Percentiles rank a stretch among this genome's conserved stretches.
Conservation (phyloP, 2,113 vertebrate species). For the Vidua chalybeata region DNA sequence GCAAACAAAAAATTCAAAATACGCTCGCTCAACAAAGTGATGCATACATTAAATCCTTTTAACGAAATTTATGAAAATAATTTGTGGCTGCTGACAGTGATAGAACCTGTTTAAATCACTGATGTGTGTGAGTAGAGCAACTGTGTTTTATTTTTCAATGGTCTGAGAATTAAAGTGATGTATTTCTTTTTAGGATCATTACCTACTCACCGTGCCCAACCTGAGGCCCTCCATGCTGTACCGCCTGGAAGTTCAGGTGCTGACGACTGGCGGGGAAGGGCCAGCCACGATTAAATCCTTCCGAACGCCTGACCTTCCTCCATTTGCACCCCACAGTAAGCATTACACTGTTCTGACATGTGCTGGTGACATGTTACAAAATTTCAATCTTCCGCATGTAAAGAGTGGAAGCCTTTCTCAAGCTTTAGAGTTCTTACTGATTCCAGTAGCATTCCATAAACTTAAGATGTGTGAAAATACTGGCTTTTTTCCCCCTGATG, state of each 20-base stretch:
- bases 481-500: rapidly evolving
- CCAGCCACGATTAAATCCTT: conserved; percentile 89
- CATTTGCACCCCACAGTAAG: conserved; percentile 82
- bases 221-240: conserved; percentile 88
- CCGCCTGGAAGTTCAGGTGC: conserved; percentile 89
- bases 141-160: rapidly evolving
- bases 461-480: not conserved
- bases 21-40: not conserved
- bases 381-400: not conserved
- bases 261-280: conserved; percentile 87
- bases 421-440: not conserved
- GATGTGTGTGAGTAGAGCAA: not conserved
- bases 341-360: not conserved
- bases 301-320: conserved; percentile 80
- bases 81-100: not conserved
- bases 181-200: conserved; percentile 77
- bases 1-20: not conserved
- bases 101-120: not conserved
- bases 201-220: conserved; percentile 83
- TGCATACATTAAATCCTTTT: rapidly evolving
- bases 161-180: not conserved
- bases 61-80: not conserved
- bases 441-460: not conserved
- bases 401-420: not conserved
- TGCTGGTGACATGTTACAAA: rapidly evolving